Evolutionary conservation across 2,797 vertebrate species (phyloP), one percentile per base, ranked within the genome.

Genomic region (Karalla daura): DNA sequence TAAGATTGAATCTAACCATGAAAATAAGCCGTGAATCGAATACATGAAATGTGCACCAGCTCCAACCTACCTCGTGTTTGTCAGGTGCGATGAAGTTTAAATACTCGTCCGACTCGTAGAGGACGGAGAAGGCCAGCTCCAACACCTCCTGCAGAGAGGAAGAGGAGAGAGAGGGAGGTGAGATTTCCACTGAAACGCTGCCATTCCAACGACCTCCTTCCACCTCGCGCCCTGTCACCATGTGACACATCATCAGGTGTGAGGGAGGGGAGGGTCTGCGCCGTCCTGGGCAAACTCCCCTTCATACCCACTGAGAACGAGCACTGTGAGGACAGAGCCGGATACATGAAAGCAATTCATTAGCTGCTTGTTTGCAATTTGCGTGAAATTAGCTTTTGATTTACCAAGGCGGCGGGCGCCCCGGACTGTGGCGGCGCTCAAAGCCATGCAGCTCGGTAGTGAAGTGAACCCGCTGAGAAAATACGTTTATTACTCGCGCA

Each of bases 51-150:
- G 18, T 43, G 33, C 62, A 63, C 49, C 30, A 3, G 37, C 7
- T n/a, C 25, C 13, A 32, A 40, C 93, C 95, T 92, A 98, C 98
- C 96, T 99, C 98, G 12, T 98, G 96, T 84, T 97, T 99, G 89
- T 99, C 97, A 63, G 98, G 97, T 90, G 98, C 98, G 8, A 99
- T 98, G 88, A 99, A 99, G 93, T 99, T 98, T 91, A 99, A 77
- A 58, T 98, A 97, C 87, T 98, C 97, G 71, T 98, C 98, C 0
- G 98, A 98, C 89, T 99, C 98, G 28, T 98, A 98, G 81, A 99
- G 87, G 90, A 99, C 95, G 46, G 98, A 98, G 93, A 99, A 99
- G 77, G 98, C 97, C 80, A 99, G 93, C 90, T 99, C 98, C 49
- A 98, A 94, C 88, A 98, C 94, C 92, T 99, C 98, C 98, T 99